Evolutionary conservation across 2,113 vertebrate genomes (phyloP).

Genomic region (Aphyosemion australe): DNA sequence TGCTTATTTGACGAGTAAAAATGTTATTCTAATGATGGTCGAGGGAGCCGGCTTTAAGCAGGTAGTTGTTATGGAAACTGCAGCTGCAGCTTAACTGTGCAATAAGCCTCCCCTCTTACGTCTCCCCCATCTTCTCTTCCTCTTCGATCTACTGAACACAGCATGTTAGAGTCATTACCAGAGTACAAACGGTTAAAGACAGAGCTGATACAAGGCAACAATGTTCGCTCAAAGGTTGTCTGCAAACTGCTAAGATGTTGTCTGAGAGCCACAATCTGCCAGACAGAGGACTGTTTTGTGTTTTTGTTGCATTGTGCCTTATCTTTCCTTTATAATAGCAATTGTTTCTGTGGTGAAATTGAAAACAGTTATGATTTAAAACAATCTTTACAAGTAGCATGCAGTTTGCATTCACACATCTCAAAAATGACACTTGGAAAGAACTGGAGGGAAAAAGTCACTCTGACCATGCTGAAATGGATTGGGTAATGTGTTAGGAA

Average conservation of each 20-base stretch:
- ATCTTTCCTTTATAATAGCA: neutral
- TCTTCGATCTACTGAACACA: constrained; percentile 63
- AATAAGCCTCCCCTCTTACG: constrained; percentile 53
- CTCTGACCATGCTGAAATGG: no score
- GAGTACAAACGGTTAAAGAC: constrained; percentile 66
- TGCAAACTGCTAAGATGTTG: constrained; percentile 17
- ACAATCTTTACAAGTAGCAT: no score
- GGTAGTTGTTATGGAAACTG: constrained; percentile 83
- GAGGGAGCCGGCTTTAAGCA: constrained; percentile 68
- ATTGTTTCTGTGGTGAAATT: neutral
- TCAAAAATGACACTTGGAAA: no score
- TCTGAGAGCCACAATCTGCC: constrained; percentile 1
- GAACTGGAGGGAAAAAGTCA: no score
- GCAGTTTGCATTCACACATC: no score
- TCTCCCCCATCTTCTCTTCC: constrained; percentile 40
- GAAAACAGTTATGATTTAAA: no score
- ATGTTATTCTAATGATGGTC: constrained; percentile 73
- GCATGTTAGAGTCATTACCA: constrained; percentile 67
- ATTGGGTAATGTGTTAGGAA: no score
- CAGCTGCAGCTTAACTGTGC: constrained; percentile 69
- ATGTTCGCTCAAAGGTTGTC: constrained; percentile 31
- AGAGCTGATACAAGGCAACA: constrained; percentile 44
- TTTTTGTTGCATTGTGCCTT: neutral
- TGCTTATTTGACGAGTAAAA: constrained; percentile 72
- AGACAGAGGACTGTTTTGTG: neutral